These are phyloP conservation scores for Folsomia manolachei DNA, from an alignment of 2,888 invertebrate species.

Conservation along the genomic window DNA sequence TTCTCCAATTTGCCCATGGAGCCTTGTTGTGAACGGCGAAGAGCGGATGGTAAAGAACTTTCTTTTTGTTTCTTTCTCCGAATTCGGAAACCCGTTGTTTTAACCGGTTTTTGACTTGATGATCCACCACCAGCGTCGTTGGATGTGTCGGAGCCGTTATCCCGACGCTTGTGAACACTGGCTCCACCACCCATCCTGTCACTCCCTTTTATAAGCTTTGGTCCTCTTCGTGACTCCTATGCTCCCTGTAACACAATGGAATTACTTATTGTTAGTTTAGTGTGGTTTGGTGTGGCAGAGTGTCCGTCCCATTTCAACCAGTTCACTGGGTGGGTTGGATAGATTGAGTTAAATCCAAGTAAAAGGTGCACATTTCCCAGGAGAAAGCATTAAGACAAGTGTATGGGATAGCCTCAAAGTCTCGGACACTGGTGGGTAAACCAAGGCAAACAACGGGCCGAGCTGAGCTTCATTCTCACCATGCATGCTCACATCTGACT, in stretches of 20 bases:
- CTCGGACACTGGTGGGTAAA: background rate
- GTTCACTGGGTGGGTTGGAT: background rate
- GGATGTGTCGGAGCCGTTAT: conserved; percentile 44
- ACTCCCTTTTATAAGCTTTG: conserved; percentile 23
- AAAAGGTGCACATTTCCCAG: background rate
- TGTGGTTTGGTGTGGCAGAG: too few relatives aligned
- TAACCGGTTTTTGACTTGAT: conserved; percentile 38
- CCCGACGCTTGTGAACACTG: conserved; percentile 48
- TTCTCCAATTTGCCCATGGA: conserved; percentile 48
- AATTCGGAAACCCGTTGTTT: conserved; percentile 47
- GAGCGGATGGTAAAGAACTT: conserved; percentile 12
- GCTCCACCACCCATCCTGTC: conserved; percentile 50
- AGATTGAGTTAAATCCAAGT: background rate
- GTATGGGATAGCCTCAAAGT: background rate
- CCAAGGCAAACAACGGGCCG: background rate
- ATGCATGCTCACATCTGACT: background rate
- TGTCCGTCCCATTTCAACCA: background rate
- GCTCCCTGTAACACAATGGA: conserved; percentile 13
- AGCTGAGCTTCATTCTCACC: background rate
- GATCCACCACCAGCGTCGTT: conserved; percentile 37
- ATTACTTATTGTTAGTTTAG: too few relatives aligned
- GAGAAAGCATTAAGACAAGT: background rate
- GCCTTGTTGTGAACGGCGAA: conserved; percentile 31
- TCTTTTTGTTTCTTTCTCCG: conserved; percentile 48
- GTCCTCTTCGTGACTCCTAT: background rate